Evolutionary conservation across 2,113 vertebrate genomes (phyloP), one percentile per base, ranked within the genome.

Genomic region (Cyprinodon brontotheroides): DNA sequence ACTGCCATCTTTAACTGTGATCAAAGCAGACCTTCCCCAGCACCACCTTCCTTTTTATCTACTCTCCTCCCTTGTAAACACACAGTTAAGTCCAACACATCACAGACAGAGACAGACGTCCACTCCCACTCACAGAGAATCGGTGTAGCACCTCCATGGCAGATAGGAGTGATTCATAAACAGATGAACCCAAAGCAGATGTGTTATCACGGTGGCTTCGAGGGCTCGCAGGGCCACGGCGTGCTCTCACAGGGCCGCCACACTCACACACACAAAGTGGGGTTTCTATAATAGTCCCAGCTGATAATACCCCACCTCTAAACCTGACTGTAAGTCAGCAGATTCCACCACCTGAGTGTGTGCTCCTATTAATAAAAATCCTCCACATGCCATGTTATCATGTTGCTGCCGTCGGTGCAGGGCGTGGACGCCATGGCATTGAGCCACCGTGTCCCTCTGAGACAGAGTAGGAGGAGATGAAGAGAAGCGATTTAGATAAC

Each of bases 341-440:
- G 88, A 95, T 95, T 95, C 94, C 90, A 88, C 73, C 90, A 93
- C 91, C 91, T 94, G 93, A 85, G 86, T 87, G 81, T 83, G 64
- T 57, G 50, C 50, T 57, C 17, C 50, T 57, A 57, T 57, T 57
- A 57, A 57, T 57, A 57, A 57, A 57, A 20, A n/a, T 57, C 50
- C 50, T 57, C 50, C 50, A n/a, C 50, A 57, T 57, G 50, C 50
- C 50, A 57, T 57, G 50, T 57, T 57, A 57, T 57, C 39, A 45
- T 65, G 64, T 65, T 43, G 64, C 40, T 40, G 38, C 38, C 37
- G 38, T 64, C n/a, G 40, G 22, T 43, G 64, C 22, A 65, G 81
- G 89, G 88, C 72, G 84, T 77, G 77, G 78, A 82, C 79, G 50
- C 64, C 38, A 57, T 92, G 87, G 85, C 88, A 90, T 77, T 72